Evolutionary conservation across 2,888 invertebrate genomes (phyloP).

Genomic region (Parelbella ahira): DNA sequence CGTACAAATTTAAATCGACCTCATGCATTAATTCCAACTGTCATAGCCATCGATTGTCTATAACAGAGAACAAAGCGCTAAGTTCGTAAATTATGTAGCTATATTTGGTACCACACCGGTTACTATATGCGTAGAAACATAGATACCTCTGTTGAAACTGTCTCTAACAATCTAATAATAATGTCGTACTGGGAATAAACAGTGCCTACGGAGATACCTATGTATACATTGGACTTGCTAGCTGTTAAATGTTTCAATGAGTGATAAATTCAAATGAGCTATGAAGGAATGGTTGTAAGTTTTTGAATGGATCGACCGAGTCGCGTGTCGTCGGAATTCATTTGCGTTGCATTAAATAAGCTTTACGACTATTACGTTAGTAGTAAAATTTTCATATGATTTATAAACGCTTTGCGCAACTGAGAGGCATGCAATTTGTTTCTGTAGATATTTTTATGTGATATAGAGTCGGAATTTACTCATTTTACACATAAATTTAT

Average conservation of each 20-base stretch:
- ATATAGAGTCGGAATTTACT: too few relatives aligned
- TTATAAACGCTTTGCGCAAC: neutral
- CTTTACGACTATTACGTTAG: slow-evolving; percentile 17
- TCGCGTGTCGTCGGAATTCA: slow-evolving; percentile 55
- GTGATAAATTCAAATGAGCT: slow-evolving; percentile 67
- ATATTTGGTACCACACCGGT: slow-evolving; percentile 3
- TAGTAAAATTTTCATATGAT: slow-evolving; percentile 13
- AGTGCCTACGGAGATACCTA: slow-evolving; percentile 6
- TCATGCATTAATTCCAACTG: slow-evolving; percentile 47
- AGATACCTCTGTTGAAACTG: slow-evolving; percentile 6
- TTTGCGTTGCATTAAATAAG: slow-evolving; percentile 57
- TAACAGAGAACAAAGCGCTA: slow-evolving; percentile 18
- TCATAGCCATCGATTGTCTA: slow-evolving; percentile 41
- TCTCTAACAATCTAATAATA: slow-evolving; percentile 19
- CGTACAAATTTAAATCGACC: slow-evolving; percentile 41
- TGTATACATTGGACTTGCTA: slow-evolving; percentile 7
- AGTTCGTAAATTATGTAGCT: slow-evolving; percentile 9
- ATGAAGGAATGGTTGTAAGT: slow-evolving; percentile 46
- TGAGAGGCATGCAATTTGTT: slow-evolving; percentile 14
- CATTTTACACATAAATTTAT: too few relatives aligned
- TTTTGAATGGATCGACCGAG: slow-evolving; percentile 55
- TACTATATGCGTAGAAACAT: slow-evolving; percentile 14
- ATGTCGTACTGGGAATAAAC: slow-evolving; percentile 11
- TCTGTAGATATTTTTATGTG: neutral
- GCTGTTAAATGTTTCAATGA: slow-evolving; percentile 32